Percentiles rank a stretch among this genome's conserved stretches.
phyloP scores from a whole-genome alignment of 2,113 vertebrate genomes.

The Sinocyclocheilus maitianheensis region DNA sequence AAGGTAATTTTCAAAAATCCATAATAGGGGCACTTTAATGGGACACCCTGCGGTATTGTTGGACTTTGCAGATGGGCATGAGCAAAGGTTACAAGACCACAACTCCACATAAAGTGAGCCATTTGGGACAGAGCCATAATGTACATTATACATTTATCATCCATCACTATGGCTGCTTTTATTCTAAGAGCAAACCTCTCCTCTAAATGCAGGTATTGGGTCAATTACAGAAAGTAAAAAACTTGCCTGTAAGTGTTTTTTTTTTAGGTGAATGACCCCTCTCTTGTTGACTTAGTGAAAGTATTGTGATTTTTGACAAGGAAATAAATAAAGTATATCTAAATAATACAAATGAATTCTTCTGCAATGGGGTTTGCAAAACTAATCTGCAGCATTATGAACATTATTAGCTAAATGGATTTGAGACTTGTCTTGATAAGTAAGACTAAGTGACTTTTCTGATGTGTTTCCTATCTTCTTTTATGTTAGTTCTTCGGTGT shows the following conservation, averaged over 20 bases:
- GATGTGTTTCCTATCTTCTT: neutral
- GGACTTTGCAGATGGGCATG: neutral
- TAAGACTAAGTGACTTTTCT: neutral
- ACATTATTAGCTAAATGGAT: neutral
- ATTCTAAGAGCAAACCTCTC: neutral
- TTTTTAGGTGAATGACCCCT: neutral
- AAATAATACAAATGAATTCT: neutral
- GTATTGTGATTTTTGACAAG: neutral
- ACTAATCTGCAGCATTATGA: neutral
- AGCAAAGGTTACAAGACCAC: neutral
- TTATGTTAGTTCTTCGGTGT: neutral
- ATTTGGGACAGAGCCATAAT: conserved; percentile 9
- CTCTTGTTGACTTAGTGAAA: neutral
- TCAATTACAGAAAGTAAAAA: neutral
- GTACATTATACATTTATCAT: conserved; percentile 1
- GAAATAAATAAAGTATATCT: neutral
- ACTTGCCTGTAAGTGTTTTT: neutral
- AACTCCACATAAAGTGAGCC: neutral
- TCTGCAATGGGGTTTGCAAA: neutral
- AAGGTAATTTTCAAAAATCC: too few relatives aligned
- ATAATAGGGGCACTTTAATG: neutral
- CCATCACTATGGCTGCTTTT: neutral
- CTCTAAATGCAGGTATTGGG: neutral
- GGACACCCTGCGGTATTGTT: neutral
- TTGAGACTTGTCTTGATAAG: neutral